A percentile compares a stretch with the other conserved stretches of the same genome.
These are phyloP conservation scores for Elephantulus edwardii DNA, from an alignment of 2,113 vertebrate genomes.

Conservation along the genomic window DNA sequence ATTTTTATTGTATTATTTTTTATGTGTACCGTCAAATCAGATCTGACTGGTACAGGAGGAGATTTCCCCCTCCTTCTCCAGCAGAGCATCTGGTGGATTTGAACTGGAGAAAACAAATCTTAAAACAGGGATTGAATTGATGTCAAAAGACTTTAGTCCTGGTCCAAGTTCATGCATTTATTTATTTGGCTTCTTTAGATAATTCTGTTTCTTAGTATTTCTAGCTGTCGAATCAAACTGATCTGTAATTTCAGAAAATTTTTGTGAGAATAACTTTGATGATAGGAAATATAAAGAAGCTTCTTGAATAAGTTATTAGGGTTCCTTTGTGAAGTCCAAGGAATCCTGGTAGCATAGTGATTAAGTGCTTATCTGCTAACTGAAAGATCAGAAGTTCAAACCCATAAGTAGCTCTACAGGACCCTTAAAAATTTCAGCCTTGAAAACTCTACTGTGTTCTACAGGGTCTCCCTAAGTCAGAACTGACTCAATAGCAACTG, in stretches of 20 bases:
- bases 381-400: neutral
- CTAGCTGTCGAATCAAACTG: constrained; percentile 10
- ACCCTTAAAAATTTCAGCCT: neutral
- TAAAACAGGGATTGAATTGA: neutral
- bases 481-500: neutral
- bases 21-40: too few relatives aligned
- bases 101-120: constrained; percentile 40
- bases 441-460: neutral
- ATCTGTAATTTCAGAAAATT: constrained; percentile 52
- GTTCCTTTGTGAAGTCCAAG: neutral
- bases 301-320: neutral
- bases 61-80: too few relatives aligned
- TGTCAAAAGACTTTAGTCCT: constrained; percentile 6
- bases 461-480: neutral
- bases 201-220: constrained; percentile 38
- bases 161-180: constrained; percentile 14
- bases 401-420: neutral
- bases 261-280: constrained; percentile 20
- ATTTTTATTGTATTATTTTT: too few relatives aligned
- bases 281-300: constrained; percentile 30
- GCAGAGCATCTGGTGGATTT: too few relatives aligned
- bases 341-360: neutral
- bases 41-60: too few relatives aligned
- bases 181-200: constrained; percentile 24
- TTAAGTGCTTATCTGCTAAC: neutral